Conservation (phyloP, 1,140 invertebrate genomes). For the Leptinotarsa defecta region DNA sequence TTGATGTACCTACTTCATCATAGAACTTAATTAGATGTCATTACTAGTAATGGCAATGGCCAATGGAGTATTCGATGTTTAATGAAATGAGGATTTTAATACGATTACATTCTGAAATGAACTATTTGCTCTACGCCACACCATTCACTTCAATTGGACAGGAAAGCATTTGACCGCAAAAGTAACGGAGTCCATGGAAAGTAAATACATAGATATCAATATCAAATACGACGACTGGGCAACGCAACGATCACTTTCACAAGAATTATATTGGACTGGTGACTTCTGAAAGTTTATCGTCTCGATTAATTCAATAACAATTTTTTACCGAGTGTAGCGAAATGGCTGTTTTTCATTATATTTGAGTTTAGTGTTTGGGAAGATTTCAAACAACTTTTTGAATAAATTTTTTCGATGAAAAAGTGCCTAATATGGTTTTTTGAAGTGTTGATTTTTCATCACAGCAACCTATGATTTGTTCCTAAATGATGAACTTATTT, state of each 20-base stretch:
- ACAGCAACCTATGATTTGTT: too few species aligned
- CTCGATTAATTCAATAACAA: neutral
- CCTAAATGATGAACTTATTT: too few species aligned
- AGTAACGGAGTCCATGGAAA: neutral
- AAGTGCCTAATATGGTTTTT: too few species aligned
- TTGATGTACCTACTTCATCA: too few species aligned
- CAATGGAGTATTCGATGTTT: too few species aligned
- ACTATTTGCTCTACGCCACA: neutral
- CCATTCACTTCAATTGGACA: neutral
- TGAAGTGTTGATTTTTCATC: too few species aligned
- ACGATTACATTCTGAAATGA: neutral
- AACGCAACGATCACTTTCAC: neutral
- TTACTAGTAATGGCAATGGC: too few species aligned
- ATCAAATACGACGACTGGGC: neutral
- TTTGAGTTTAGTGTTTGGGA: too few species aligned
- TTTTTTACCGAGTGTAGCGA: neutral
- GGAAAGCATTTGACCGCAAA: constrained; percentile 7
- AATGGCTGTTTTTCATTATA: neutral
- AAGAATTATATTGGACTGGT: neutral
- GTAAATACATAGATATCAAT: neutral
- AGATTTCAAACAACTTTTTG: too few species aligned
- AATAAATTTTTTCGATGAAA: too few species aligned
- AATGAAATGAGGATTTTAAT: too few species aligned
- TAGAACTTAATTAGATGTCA: too few species aligned
- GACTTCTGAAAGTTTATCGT: neutral